Percentiles rank a stretch among this genome's conserved stretches.
Conservation (phyloP, 2,113 vertebrate genomes). For the Blennius ocellaris region DNA sequence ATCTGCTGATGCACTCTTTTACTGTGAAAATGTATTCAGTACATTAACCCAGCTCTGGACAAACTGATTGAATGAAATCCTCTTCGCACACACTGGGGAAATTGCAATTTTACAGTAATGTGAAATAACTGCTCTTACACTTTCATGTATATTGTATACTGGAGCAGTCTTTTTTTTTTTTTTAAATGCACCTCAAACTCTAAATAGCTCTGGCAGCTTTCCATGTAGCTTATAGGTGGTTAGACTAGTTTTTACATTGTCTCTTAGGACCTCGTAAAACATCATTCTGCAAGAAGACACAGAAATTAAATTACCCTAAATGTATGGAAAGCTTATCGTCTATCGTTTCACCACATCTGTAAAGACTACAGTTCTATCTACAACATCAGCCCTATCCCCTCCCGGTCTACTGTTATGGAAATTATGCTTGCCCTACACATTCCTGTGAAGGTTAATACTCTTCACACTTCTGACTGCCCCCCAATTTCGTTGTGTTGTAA, state of each 20-base stretch:
- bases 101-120: slow-evolving; percentile 9
- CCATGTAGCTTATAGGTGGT: slow-evolving; percentile 20
- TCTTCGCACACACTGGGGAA: slow-evolving; percentile 2
- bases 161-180: slow-evolving; percentile 1
- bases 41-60: slow-evolving; percentile 14
- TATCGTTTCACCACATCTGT: slow-evolving; percentile 38
- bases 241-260: slow-evolving; percentile 18
- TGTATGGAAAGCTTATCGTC: slow-evolving; percentile 27
- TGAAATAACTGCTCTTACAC: slow-evolving; percentile 16
- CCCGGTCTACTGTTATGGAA: slow-evolving; percentile 57
- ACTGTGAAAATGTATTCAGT: slow-evolving; percentile 4
- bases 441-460: slow-evolving; percentile 75
- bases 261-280: slow-evolving; percentile 49
- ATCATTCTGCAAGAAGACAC: slow-evolving; percentile 21
- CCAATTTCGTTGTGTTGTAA: slow-evolving; percentile 68
- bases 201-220: slow-evolving; percentile 11
- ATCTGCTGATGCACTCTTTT: slow-evolving; percentile 4
- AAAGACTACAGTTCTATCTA: slow-evolving; percentile 13
- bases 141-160: slow-evolving; percentile 4
- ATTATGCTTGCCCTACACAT: slow-evolving; percentile 61
- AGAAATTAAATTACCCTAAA: slow-evolving; percentile 26
- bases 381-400: slow-evolving; percentile 19
- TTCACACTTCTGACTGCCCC: slow-evolving; percentile 77
- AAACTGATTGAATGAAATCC: slow-evolving; percentile 1
- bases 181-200: slow-evolving; percentile 9